Base-by-base conservation (phyloP, 2,888 invertebrate genomes). In the Erebia epiphron region DNA sequence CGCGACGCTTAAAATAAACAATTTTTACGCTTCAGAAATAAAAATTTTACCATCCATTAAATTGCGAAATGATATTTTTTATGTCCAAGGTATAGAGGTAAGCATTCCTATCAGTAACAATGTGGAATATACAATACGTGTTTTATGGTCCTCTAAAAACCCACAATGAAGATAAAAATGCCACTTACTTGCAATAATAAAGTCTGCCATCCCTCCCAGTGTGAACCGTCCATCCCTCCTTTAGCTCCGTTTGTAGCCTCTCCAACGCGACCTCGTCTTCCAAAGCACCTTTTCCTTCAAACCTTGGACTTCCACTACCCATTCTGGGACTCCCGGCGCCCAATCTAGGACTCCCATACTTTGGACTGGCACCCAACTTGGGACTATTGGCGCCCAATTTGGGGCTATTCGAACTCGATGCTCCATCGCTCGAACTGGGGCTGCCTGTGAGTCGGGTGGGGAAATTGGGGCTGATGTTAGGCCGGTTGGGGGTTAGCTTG, bases 141-240 rank as follows among this genome's bases (percentile, higher is more conserved):
- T 54, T 54, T 54, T 26, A 26, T 26, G 14, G 13, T 13, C 54
- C 11, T 2, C 11, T 13, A 57, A 41, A 60, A 60, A 35, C 14
- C 2, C 8, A 57, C 26, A n/a, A 26, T 35, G 9, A 14, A 58
- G 8, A 35, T 9, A 14, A 35, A 10, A 35, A 58, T 35, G 9
- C n/a, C 49, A 68, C 97, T 96, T 91, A 98, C 98, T 98, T 98
- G 96, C 98, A 97, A 94, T 97, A 98, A 90, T 97, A 98, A 73
- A 97, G 95, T 79, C 97, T 94, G 75, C 97, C 97, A 84, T 97
- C 97, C 80, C 95, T 95, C 83, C 95, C 96, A 73, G 95, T 94
- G 86, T 97, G 97, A n/a, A 95, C 96, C 16, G 96, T 97, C 96
- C 97, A 97, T 72, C 96, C 96, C 74, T 95, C 94, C 83, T 95